A percentile compares a stretch with the other conserved stretches of the same genome.
These are phyloP conservation scores for Sipha maydis DNA, from an alignment of 2,888 invertebrate genomes.

Conservation along the genomic window DNA sequence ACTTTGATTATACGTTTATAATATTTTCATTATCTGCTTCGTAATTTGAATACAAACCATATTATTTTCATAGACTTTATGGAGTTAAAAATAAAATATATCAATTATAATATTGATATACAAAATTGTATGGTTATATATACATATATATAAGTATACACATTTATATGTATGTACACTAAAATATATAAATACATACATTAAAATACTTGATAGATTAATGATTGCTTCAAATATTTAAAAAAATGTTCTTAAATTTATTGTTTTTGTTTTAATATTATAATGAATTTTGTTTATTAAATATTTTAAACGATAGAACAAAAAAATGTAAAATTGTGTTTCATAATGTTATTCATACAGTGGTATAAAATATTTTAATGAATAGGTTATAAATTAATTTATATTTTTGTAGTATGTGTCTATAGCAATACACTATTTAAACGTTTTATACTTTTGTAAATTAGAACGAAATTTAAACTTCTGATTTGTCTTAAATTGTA, in stretches of 20 bases:
- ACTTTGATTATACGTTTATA: background rate
- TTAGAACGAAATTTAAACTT: background rate
- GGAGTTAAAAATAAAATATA: too few species aligned
- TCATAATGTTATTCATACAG: background rate
- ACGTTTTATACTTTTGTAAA: background rate
- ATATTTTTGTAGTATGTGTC: background rate
- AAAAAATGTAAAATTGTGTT: too few species aligned
- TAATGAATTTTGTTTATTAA: background rate
- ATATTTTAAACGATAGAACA: background rate
- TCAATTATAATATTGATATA: too few species aligned
- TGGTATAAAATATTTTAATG: background rate
- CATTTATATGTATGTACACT: too few species aligned
- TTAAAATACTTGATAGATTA: background rate
- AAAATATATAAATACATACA: too few species aligned
- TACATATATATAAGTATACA: too few species aligned
- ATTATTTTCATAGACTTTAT: too few species aligned
- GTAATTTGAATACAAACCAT: too few species aligned
- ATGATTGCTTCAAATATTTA: background rate
- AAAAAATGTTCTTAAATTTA: too few species aligned
- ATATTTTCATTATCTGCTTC: background rate
- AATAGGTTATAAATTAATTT: conserved; percentile 5
- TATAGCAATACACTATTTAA: background rate
- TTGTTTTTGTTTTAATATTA: background rate
- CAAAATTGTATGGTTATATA: too few species aligned
- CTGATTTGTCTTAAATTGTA: background rate